phyloP scores from a whole-genome alignment of 2,888 invertebrate species.

The Anarsia innoxiella region DNA sequence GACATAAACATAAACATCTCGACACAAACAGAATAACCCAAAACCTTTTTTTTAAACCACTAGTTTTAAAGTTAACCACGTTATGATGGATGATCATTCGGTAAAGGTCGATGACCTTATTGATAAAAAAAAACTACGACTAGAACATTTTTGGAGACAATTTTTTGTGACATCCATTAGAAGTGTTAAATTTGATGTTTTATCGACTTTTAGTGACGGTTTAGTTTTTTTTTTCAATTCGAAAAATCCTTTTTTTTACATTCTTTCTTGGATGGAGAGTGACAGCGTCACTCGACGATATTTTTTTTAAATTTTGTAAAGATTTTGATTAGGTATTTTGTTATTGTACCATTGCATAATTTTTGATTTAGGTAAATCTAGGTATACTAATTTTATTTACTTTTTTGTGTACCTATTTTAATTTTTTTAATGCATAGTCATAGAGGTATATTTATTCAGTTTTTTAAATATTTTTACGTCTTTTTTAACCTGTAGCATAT shows the following conservation, averaged over 20 bases:
- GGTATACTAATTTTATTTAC: too few relatives aligned
- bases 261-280: too few relatives aligned
- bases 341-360: too few relatives aligned
- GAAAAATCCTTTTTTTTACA: background rate
- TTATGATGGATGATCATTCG: conserved; percentile 16
- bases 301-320: too few relatives aligned
- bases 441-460: too few relatives aligned
- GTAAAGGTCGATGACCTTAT: conserved; percentile 14
- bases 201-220: conserved; percentile 11
- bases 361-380: too few relatives aligned
- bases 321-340: too few relatives aligned
- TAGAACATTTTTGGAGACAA: conserved; percentile 12
- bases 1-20: too few relatives aligned
- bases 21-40: conserved; percentile 10
- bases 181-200: conserved; percentile 15
- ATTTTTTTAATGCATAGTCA: too few relatives aligned
- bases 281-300: background rate
- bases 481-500: too few relatives aligned
- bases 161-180: conserved; percentile 12
- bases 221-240: conserved; percentile 2
- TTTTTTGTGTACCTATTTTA: too few relatives aligned
- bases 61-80: conserved; percentile 13
- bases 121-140: conserved; percentile 3
- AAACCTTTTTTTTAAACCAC: conserved; percentile 14
- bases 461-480: too few relatives aligned